phyloP scores from a whole-genome alignment of 1,140 invertebrate genomes.

The Drosophila malerkotliana region DNA sequence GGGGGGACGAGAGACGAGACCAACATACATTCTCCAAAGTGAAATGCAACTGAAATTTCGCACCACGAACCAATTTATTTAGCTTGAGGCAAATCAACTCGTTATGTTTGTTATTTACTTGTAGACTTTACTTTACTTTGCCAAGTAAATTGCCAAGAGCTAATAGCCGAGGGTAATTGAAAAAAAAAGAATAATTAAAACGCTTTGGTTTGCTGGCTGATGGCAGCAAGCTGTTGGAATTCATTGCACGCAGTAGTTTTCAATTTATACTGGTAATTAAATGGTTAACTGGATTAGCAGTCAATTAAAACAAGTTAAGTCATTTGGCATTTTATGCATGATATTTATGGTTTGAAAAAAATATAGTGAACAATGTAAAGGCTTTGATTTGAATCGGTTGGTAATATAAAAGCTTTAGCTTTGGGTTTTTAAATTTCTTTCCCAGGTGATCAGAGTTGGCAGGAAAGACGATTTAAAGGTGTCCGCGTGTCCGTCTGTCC shows the following conservation, averaged over 20 bases:
- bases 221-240: not conserved
- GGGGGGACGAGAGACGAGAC: constrained; percentile 5
- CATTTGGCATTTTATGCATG: not conserved
- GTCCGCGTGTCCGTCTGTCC: too few relatives aligned
- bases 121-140: not conserved
- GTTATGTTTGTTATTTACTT: constrained; percentile 1
- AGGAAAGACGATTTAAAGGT: too few relatives aligned
- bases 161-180: not conserved
- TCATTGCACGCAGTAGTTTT: not conserved
- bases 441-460: too few relatives aligned
- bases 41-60: constrained; percentile 7
- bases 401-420: too few relatives aligned
- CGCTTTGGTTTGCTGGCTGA: not conserved
- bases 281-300: not conserved
- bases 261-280: not conserved
- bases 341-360: too few relatives aligned
- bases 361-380: too few relatives aligned
- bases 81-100: not conserved
- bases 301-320: not conserved
- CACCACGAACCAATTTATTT: constrained; percentile 1
- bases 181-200: not conserved
- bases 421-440: too few relatives aligned
- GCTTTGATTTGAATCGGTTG: too few relatives aligned
- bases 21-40: not conserved
- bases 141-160: not conserved